These are phyloP conservation scores for Mus spicilegus DNA, from an alignment of 2,113 vertebrate species.

Conservation along the genomic window DNA sequence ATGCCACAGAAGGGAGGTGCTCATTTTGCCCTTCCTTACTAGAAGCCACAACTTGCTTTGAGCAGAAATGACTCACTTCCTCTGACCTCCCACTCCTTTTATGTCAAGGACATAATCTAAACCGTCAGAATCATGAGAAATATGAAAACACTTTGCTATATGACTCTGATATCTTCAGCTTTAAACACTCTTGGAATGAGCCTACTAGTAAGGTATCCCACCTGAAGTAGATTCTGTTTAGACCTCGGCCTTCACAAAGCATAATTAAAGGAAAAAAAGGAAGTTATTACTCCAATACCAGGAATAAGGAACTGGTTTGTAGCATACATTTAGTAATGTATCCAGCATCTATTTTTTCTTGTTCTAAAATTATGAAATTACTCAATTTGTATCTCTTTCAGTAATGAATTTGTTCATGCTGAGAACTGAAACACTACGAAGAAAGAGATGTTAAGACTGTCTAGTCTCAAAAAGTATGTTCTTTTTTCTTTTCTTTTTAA, in stretches of 20 bases:
- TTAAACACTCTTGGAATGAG: not conserved
- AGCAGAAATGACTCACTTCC: slow-evolving; percentile 33
- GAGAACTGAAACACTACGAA: not conserved
- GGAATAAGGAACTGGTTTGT: slow-evolving; percentile 40
- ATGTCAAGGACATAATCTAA: not conserved
- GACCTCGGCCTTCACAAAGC: slow-evolving; percentile 26
- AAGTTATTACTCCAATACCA: slow-evolving; percentile 37
- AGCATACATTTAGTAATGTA: not conserved
- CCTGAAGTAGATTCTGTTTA: not conserved
- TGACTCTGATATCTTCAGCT: not conserved
- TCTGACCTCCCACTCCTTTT: not conserved
- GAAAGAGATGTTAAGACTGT: not conserved
- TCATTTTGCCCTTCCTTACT: not conserved
- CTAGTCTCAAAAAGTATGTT: not conserved
- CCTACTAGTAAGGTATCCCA: not conserved
- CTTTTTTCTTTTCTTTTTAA: not conserved
- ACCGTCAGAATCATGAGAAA: not conserved
- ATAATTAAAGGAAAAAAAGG: slow-evolving; percentile 33
- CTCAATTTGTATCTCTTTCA: not conserved
- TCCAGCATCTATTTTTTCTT: not conserved
- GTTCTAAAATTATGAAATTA: not conserved
- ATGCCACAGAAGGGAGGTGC: not conserved
- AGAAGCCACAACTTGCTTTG: not conserved
- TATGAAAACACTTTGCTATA: not conserved
- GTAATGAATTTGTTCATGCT: not conserved